phyloP scores from a whole-genome alignment of 2,113 vertebrate species.

The Rafetus swinhoei region DNA sequence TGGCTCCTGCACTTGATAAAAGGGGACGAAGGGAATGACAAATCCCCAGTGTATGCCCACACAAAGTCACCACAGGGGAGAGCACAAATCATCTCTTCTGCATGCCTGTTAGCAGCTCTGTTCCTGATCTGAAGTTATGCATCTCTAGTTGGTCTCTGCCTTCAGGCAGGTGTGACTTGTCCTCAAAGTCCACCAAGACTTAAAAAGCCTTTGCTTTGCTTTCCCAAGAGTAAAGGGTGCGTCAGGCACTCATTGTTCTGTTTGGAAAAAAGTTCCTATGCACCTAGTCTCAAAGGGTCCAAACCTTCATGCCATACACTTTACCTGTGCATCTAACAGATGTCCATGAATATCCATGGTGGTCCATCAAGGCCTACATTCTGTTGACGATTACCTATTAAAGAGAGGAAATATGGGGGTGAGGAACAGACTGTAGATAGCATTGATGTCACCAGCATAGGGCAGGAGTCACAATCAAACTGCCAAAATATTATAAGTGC shows the following conservation, averaged over 20 bases:
- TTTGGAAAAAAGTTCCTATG: background rate
- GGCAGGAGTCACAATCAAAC: no score
- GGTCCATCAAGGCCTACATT: background rate
- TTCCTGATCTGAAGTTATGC: no score
- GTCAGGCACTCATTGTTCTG: background rate
- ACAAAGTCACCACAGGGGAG: no score
- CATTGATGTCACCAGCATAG: no score
- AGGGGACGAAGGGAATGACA: background rate
- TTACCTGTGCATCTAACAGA: rapidly evolving
- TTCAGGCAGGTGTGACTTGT: no score
- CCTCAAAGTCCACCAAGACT: no score
- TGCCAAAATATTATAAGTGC: background rate
- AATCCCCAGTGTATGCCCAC: background rate
- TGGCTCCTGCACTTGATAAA: background rate
- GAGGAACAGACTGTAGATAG: background rate
- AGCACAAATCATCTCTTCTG: background rate
- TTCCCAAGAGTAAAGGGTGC: no score
- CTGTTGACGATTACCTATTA: background rate
- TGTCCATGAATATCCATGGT: background rate
- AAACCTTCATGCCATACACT: background rate
- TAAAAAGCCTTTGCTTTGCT: no score
- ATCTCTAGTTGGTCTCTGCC: no score
- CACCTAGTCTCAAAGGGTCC: background rate
- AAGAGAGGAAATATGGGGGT: no score
- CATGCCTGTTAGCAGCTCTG: rapidly evolving